A percentile compares a stretch with the other conserved stretches of the same genome.
Evolutionary conservation across 2,797 vertebrate genomes (phyloP).

Genomic region (Iguana delicatissima): DNA sequence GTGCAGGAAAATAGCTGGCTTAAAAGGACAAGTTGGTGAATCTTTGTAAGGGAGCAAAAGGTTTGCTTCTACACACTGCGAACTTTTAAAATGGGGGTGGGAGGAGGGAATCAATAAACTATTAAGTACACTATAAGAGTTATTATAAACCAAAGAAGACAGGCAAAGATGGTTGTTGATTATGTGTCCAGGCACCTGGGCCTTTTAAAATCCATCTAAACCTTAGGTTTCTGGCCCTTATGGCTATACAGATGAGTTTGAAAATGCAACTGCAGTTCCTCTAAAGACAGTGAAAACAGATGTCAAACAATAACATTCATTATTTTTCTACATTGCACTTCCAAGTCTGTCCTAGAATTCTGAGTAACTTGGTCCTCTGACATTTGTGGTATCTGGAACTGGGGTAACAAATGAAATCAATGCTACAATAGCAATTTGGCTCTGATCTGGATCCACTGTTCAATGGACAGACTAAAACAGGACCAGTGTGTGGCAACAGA

Average conservation of each 20-base stretch:
- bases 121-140: slow-evolving; percentile 64
- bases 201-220: slow-evolving; percentile 4
- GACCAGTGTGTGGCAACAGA: background rate
- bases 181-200: no score
- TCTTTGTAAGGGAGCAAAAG: slow-evolving; percentile 51
- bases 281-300: slow-evolving; percentile 1
- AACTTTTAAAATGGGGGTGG: slow-evolving; percentile 33
- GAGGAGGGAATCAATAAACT: slow-evolving; percentile 63
- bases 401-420: background rate
- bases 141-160: slow-evolving; percentile 27
- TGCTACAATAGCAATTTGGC: background rate
- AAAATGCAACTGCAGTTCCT: slow-evolving; percentile 13
- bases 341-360: background rate
- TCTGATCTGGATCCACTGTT: background rate
- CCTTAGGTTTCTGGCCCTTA: background rate
- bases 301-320: background rate
- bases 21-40: slow-evolving; percentile 78
- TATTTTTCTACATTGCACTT: background rate
- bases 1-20: slow-evolving; percentile 82
- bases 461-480: slow-evolving; percentile 18
- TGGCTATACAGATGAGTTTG: background rate
- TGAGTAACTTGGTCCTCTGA: background rate
- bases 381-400: background rate
- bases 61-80: slow-evolving; percentile 42
- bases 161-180: background rate